phyloP scores from a whole-genome alignment of 2,888 invertebrate species.

The Melolontha melolontha region DNA sequence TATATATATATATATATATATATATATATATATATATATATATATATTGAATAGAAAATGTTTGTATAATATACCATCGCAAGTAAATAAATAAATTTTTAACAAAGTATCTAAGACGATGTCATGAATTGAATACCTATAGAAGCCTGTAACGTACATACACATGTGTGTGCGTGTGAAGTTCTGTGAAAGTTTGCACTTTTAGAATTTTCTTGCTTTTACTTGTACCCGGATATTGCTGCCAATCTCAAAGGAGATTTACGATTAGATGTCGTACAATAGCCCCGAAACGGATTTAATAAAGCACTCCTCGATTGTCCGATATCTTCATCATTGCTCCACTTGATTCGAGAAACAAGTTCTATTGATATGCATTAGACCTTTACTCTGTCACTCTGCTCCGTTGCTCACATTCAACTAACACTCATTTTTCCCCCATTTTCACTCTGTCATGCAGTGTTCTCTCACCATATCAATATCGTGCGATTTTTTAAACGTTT shows the following conservation, averaged over 20 bases:
- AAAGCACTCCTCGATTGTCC: slow-evolving; percentile 64
- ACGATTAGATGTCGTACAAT: slow-evolving; percentile 65
- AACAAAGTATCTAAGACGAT: too few relatives aligned
- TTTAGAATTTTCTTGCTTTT: slow-evolving; percentile 65
- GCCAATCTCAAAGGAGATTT: slow-evolving; percentile 63
- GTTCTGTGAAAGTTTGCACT: slow-evolving; percentile 56
- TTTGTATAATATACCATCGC: too few relatives aligned
- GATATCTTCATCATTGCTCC: slow-evolving; percentile 61
- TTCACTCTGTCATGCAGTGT: slow-evolving; percentile 23
- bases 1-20: too few relatives aligned
- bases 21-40: too few relatives aligned
- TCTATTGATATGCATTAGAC: slow-evolving; percentile 64
- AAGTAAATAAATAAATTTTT: too few relatives aligned
- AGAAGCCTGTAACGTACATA: too few relatives aligned
- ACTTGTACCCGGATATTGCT: slow-evolving; percentile 67
- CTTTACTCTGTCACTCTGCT: slow-evolving; percentile 54
- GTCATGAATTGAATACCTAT: too few relatives aligned
- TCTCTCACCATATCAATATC: slow-evolving; percentile 8
- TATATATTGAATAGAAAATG: too few relatives aligned
- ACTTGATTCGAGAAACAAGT: slow-evolving; percentile 53
- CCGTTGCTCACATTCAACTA: slow-evolving; percentile 54
- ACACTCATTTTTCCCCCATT: slow-evolving; percentile 38
- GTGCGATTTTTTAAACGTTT: not conserved
- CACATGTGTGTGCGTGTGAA: not conserved
- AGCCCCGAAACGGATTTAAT: slow-evolving; percentile 64